Evolutionary conservation across 2,113 vertebrate species (phyloP), one percentile per base, ranked within the genome.

Genomic region (Chionodraco myersi): DNA sequence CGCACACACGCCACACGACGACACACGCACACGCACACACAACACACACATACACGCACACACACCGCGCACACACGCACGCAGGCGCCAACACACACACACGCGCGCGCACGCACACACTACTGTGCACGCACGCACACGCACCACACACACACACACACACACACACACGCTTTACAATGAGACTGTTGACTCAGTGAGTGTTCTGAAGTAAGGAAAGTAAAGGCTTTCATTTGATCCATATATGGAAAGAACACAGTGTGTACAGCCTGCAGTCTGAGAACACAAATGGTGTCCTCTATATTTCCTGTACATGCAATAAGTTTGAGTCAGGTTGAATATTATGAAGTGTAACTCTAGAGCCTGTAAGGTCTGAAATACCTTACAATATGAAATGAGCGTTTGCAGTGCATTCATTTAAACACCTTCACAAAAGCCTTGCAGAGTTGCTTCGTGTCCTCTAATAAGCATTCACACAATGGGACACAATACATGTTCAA

Each of bases 121-220:
- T n/a, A n/a, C n/a, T n/a, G n/a, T n/a, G 59, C 73, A 51, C 44
- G 59, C 73, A 51, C 44, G 67, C 1, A 54, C 18, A 54, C 52
- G 21, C 16, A 70, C 56, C 56, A 70, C 48, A 23, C 64, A 52
- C 41, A 13, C 36, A 44, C 16, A 41, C 36, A 7, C 30, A 30
- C 30, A n/a, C 34, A 62, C 26, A 26, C 26, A 26, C 21, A 21
- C 21, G 11, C 36, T 41, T 41, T 6, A 41, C 36, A 41, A 41
- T 41, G 36, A 30, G 30, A 41, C 36, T 41, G 5, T 41, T 41
- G 5, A 41, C 48, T 49, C 48, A 49, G 5, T 49, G 48, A 49
- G 5, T 49, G 48, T 49, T 49, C 12, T 49, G 14, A 5, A 49
- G 48, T 14, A 14, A 41, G 48, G 48, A 49, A 49, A 49, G 13